These are phyloP conservation scores for Cephalopterus ornatus DNA, from an alignment of 2,113 vertebrate species.

Conservation along the genomic window DNA sequence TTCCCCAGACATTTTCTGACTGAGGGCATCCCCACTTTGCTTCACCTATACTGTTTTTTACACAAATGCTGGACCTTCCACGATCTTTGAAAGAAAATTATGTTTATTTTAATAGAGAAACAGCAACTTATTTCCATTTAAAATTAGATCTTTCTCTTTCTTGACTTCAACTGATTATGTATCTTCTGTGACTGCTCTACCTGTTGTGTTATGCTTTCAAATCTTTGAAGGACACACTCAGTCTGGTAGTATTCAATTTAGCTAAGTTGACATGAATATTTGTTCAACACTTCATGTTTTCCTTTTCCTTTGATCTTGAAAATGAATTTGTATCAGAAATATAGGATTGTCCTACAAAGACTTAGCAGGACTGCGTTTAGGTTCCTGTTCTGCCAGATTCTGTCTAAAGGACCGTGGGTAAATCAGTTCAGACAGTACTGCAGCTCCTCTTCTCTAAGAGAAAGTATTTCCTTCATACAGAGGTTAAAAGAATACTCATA, in stretches of 20 bases:
- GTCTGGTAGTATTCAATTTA: not conserved
- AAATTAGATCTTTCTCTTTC: not conserved
- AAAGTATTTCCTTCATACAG: not conserved
- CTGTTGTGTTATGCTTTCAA: not conserved
- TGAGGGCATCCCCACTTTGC: not conserved
- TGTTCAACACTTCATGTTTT: not conserved
- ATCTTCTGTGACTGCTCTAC: not conserved
- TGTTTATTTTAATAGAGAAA: not conserved
- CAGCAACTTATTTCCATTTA: not conserved
- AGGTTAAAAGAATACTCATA: not conserved
- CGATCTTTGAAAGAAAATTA: not conserved
- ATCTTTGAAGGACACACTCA: not conserved
- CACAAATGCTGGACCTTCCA: not conserved
- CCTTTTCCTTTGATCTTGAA: not conserved
- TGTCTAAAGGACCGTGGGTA: not conserved
- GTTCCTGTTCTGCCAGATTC: not conserved
- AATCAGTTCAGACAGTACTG: not conserved
- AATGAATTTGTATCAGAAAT: not conserved
- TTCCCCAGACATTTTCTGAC: not conserved
- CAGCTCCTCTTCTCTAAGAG: not conserved
- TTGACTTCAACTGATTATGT: not conserved
- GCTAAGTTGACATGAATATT: not conserved
- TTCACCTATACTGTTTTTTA: not conserved
- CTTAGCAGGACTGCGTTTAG: not conserved
- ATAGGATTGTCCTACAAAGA: not conserved